phyloP scores from a whole-genome alignment of 1,140 invertebrate species.

The Drosophila funebris region DNA sequence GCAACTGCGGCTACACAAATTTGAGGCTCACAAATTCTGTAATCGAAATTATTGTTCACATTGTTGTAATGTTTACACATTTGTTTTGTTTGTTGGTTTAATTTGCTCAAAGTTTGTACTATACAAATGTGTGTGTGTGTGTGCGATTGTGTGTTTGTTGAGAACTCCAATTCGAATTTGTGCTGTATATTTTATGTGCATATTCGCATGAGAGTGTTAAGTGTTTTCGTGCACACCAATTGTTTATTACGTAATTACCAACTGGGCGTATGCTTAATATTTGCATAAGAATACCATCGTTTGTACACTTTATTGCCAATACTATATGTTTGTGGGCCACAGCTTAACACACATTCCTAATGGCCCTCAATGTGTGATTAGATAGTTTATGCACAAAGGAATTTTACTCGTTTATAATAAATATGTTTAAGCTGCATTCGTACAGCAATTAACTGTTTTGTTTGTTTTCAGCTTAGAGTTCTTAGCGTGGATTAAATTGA shows the following conservation, averaged over 20 bases:
- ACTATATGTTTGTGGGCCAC: neutral
- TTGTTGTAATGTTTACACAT: constrained; percentile 79
- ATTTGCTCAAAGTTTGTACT: constrained; percentile 35
- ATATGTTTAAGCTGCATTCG: no score
- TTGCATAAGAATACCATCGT: constrained; percentile 9
- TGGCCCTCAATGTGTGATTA: neutral
- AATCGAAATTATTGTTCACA: constrained; percentile 79
- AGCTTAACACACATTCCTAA: neutral
- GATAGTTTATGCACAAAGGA: constrained; percentile 9
- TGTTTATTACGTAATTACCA: constrained; percentile 75
- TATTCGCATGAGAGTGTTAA: constrained; percentile 60
- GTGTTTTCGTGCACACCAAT: constrained; percentile 68
- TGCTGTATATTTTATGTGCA: constrained; percentile 55
- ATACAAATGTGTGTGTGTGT: neutral
- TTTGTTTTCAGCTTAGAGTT: no score
- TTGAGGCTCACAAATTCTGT: constrained; percentile 60
- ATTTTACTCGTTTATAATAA: neutral
- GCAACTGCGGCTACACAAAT: constrained; percentile 71
- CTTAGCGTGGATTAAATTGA: no score
- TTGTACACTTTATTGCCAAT: constrained; percentile 3
- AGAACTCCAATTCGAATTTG: constrained; percentile 30
- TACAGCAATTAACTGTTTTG: no score
- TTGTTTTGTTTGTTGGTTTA: constrained; percentile 72
- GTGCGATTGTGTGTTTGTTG: constrained; percentile 17
- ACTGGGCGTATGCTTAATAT: constrained; percentile 37